Evolutionary conservation across 2,888 invertebrate genomes (phyloP), one percentile per base, ranked within the genome.

Genomic region (Anorthoa munda): DNA sequence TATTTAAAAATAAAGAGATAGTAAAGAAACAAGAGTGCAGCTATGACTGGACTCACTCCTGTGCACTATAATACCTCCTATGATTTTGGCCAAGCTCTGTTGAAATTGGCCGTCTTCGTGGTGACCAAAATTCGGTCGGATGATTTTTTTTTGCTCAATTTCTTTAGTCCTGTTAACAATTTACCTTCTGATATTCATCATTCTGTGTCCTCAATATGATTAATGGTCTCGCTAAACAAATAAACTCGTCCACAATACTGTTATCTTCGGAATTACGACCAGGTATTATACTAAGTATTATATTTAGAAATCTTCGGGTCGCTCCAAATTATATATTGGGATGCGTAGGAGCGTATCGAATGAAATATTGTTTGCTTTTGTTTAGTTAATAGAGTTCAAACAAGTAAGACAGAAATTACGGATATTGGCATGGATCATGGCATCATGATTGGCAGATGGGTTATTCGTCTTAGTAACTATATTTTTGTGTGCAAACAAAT

Each of bases 141-240:
- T 39, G 39, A 39, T 9, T 39, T 39, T 39, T 31, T 39, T 4
- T 39, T 7, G 9, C 39, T 39, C 9, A 39, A 9, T 39, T 39
- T 39, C 0, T 39, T 39, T 9, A 1, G 13, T 59, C 31, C 17
- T 58, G n/a, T 0, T 2, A 7, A 9, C 2, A 50, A 15, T 73
- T 4, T 0, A 23, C 53, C 80, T 79, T 81, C 75, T 81, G 56
- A 5, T 51, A 12, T 48, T 50, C 0, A 18, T 5, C 21, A 13
- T 48, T 31, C 13, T 46, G 46, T 65, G 46, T 56, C 59, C 15
- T 23, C 63, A 4, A 50, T n/a, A 72, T 84, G 82, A 86, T 84
- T 84, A 86, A 82, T 86, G 59, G 73, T 77, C 66, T 76, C 58
- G 71, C 81, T 83, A 78, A 81, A 81, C 79, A 83, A 85, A 85